Evolutionary conservation across 2,888 invertebrate species (phyloP), one percentile per base, ranked within the genome.

Genomic region (Pegoplata infirma): DNA sequence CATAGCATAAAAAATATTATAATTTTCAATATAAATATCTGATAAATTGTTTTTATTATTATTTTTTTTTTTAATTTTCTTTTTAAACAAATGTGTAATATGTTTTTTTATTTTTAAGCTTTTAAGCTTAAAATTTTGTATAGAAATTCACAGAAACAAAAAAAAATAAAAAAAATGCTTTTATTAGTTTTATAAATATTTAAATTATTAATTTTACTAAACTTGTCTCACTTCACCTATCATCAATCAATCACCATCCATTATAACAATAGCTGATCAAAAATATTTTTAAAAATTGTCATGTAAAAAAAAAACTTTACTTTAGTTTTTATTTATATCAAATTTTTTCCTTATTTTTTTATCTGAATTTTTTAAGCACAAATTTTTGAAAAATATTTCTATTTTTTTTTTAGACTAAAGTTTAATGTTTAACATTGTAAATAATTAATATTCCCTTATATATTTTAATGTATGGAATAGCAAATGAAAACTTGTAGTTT

Each of bases 1-100:
- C 12, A 32, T 32, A n/a, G 10, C 28, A 63, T 3, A 59, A n/a
- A n/a, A n/a, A n/a, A 25, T 21, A 23, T 56, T 67, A 58, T 32
- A 1, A 25, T 5, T 44, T 72, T 76, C 46, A 40, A 67, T 25
- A 40, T 53, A 51, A 44, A 44, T 68, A 32, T 66, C 51, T 47
- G 5, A 55, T 46, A 36, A 47, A 28, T 28, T 25, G 17, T 44
- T 32, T 32, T 56, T 23, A 55, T 17, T 47, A 19, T 47, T 67
- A 36, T 63, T 63, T 16, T 59, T 75, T 47, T 59, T 25, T 61
- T 58, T 25, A 63, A 51, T 59, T 66, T 61, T 56, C 17, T 58
- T 14, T 46, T 61, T 67, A 71, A 56, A 44, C 66, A 58, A 61
- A 78, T 75, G 74, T 80, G 77, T 81, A 81, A 78, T 77, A 78